Percentiles rank a stretch among this genome's conserved stretches.
These are phyloP conservation scores for Entomobrya multifasciata DNA, from an alignment of 2,888 invertebrate species.

Conservation along the genomic window DNA sequence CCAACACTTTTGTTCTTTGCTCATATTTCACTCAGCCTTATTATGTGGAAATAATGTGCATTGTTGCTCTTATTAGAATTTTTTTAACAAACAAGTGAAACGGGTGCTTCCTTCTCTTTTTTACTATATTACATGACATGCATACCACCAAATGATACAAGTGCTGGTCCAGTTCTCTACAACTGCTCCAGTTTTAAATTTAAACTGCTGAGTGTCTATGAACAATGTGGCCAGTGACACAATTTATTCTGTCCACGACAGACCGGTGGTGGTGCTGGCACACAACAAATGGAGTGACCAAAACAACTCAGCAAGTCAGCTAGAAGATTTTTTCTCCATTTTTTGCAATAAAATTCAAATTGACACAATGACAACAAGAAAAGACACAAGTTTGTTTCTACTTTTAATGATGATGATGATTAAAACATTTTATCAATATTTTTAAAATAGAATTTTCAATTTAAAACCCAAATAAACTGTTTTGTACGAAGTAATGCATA, in stretches of 20 bases:
- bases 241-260: not conserved
- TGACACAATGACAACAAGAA: conserved; percentile 7
- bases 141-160: too few relatives aligned
- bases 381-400: conserved; percentile 14
- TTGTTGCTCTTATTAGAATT: not conserved
- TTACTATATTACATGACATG: not conserved
- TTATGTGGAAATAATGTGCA: conserved; percentile 26
- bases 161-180: too few relatives aligned
- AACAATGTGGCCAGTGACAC: not conserved
- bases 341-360: not conserved
- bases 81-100: conserved; percentile 17
- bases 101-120: conserved; percentile 46
- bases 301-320: not conserved
- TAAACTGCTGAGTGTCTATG: not conserved
- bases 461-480: too few relatives aligned
- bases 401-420: conserved; percentile 8
- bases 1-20: conserved; percentile 22
- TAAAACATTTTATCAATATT: not conserved
- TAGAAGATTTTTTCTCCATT: not conserved
- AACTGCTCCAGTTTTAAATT: too few relatives aligned
- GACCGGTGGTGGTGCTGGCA: not conserved
- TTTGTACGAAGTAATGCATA: too few relatives aligned
- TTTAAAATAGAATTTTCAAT: too few relatives aligned
- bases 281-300: not conserved
- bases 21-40: conserved; percentile 47